Percentiles rank a stretch among this genome's conserved stretches.
Conservation (phyloP, 2,888 invertebrate genomes). For the Ornithoptera priamus region DNA sequence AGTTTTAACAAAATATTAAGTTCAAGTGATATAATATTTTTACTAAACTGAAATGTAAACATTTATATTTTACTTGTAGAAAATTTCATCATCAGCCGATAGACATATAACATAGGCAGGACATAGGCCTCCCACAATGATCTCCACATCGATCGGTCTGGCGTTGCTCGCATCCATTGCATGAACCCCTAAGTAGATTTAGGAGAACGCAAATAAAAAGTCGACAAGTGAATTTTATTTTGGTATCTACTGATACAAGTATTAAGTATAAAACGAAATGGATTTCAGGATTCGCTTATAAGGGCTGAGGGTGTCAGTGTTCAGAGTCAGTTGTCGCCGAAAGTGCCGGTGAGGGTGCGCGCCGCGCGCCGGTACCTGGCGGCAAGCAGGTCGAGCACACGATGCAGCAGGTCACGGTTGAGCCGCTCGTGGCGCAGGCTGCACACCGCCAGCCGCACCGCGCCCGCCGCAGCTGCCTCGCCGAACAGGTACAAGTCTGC, state of each 20-base stretch:
- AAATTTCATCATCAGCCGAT: not conserved
- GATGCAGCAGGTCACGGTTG: constrained; percentile 54
- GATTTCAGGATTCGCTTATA: too few relatives aligned
- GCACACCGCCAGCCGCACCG: constrained; percentile 43
- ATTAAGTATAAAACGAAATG: too few relatives aligned
- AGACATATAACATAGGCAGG: not conserved
- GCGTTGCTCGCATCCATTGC: not conserved
- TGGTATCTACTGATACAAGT: too few relatives aligned
- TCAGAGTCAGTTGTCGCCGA: constrained; percentile 49
- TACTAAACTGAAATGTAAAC: too few relatives aligned
- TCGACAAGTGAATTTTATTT: too few relatives aligned
- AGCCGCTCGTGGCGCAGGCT: constrained; percentile 53
- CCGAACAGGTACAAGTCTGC: constrained; percentile 58
- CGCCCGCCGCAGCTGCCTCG: constrained; percentile 44
- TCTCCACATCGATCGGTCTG: not conserved
- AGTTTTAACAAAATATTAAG: too few relatives aligned
- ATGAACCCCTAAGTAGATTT: too few relatives aligned
- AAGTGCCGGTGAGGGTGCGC: constrained; percentile 49
- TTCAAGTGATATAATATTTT: too few relatives aligned
- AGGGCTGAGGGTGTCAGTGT: too few relatives aligned
- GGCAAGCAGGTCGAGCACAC: constrained; percentile 54
- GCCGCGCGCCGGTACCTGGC: constrained; percentile 61
- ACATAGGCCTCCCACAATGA: not conserved
- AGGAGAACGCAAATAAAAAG: too few relatives aligned
- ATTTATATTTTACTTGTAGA: not conserved